Evolutionary conservation across 1,140 invertebrate species (phyloP).

Genomic region (Solenopsis fugax): DNA sequence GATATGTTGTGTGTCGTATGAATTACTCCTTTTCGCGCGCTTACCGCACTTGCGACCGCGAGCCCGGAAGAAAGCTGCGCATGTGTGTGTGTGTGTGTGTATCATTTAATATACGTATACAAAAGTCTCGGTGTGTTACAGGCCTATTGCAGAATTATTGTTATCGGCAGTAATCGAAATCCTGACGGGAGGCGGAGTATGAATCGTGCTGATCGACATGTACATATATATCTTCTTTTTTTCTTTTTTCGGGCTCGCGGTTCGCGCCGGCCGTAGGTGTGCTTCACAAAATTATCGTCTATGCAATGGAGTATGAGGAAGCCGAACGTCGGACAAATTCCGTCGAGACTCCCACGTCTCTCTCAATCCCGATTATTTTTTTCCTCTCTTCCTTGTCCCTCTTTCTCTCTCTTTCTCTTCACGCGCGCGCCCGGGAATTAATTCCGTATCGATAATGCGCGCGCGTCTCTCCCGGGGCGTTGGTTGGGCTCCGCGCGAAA

Average conservation of each 20-base stretch:
- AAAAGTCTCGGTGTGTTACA: conserved; percentile 32
- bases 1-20: conserved; percentile 81
- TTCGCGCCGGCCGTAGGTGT: conserved; percentile 78
- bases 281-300: conserved; percentile 83
- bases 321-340: conserved; percentile 81
- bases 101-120: conserved; percentile 10
- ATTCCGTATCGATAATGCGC: not conserved
- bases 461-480: not conserved
- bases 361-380: not conserved
- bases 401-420: not conserved
- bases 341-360: conserved; percentile 1
- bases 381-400: not conserved
- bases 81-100: not conserved
- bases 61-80: conserved; percentile 80
- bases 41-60: conserved; percentile 81
- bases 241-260: conserved; percentile 79
- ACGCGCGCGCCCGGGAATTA: not conserved
- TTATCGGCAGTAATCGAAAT: conserved; percentile 29
- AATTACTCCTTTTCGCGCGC: conserved; percentile 77
- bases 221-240: not conserved
- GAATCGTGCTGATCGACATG: not conserved
- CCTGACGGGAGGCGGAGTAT: not conserved
- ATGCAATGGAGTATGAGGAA: conserved; percentile 81
- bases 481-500: conserved; percentile 45
- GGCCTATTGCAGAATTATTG: conserved; percentile 48